Conservation (phyloP, 2,797 vertebrate species). For the Allobates femoralis region DNA sequence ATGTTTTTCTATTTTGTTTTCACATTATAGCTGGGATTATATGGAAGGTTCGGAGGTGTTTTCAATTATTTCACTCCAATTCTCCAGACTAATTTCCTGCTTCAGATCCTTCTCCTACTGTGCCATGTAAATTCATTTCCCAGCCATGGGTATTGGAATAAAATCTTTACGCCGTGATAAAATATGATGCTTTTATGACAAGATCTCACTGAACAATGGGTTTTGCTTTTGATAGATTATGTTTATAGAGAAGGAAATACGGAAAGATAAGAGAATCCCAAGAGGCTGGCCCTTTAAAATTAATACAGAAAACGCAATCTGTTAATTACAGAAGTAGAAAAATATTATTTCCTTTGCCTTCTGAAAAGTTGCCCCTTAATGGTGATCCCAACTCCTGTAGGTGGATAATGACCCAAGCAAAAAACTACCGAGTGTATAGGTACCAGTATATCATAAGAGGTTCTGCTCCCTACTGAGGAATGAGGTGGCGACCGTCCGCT, state of each 20-base stretch:
- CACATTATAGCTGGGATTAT: background rate
- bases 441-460: too few relatives aligned
- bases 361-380: background rate
- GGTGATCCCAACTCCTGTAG: too few relatives aligned
- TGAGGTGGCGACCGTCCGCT: too few relatives aligned
- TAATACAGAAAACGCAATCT: background rate
- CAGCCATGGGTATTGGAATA: slow-evolving; percentile 35
- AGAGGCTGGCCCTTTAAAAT: too few relatives aligned
- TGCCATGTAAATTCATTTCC: slow-evolving; percentile 48
- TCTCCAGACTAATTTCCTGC: slow-evolving; percentile 52
- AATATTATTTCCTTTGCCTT: background rate
- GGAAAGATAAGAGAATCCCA: background rate
- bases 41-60: slow-evolving; percentile 24
- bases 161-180: slow-evolving; percentile 37
- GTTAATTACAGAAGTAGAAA: background rate
- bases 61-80: slow-evolving; percentile 42
- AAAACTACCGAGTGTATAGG: too few relatives aligned
- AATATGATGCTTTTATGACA: slow-evolving; percentile 15
- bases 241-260: background rate
- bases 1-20: slow-evolving; percentile 27
- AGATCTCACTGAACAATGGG: background rate
- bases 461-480: too few relatives aligned
- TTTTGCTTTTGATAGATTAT: slow-evolving; percentile 17
- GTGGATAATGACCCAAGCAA: too few relatives aligned
- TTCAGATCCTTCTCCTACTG: slow-evolving; percentile 49